Evolutionary conservation across 2,113 vertebrate species (phyloP).

Genomic region (Tauraco erythrolophus): DNA sequence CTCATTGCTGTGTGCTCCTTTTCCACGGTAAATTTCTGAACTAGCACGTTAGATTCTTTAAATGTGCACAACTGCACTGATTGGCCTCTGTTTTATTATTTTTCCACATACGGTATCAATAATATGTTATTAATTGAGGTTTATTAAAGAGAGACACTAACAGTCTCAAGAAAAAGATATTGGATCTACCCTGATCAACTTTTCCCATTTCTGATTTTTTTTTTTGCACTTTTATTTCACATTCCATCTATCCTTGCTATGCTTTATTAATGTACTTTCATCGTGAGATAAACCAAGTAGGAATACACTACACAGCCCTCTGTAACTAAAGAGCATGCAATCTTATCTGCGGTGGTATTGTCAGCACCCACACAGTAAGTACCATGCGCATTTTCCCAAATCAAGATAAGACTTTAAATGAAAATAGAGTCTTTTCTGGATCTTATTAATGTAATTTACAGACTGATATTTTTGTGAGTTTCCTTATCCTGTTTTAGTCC

Average conservation of each 20-base stretch:
- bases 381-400: background rate
- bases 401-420: background rate
- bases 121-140: background rate
- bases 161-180: background rate
- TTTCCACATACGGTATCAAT: background rate
- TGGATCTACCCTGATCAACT: background rate
- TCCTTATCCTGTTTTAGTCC: background rate
- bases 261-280: conserved; percentile 30
- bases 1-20: background rate
- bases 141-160: conserved; percentile 18
- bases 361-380: background rate
- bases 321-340: background rate
- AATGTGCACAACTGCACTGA: background rate
- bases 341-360: background rate
- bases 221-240: background rate
- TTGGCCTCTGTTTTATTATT: background rate
- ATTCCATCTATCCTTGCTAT: background rate
- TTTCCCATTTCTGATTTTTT: conserved; percentile 19
- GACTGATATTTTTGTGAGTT: background rate
- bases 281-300: background rate
- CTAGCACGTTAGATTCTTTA: background rate
- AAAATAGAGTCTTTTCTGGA: background rate
- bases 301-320: background rate
- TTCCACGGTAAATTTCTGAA: conserved; percentile 30
- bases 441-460: background rate